Conservation (phyloP, 2,797 vertebrate species). For the Poecilia picta region DNA sequence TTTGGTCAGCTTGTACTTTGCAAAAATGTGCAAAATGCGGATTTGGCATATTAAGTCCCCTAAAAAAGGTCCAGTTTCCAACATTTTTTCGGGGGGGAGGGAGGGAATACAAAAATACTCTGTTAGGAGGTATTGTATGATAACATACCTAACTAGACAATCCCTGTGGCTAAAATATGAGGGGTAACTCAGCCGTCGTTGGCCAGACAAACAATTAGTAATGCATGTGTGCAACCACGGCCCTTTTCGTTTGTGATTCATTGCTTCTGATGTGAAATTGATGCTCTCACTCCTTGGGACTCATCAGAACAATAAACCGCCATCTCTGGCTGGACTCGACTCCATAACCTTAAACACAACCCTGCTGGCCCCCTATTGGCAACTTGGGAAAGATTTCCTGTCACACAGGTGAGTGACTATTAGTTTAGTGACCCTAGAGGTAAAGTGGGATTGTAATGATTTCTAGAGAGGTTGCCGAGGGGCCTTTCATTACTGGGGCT, state of each 20-base stretch:
- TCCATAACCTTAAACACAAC: constrained; percentile 79
- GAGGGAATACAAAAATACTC: too few relatives aligned
- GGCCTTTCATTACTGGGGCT: constrained; percentile 71
- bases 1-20: too few relatives aligned
- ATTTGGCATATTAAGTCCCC: too few relatives aligned
- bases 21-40: too few relatives aligned
- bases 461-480: constrained; percentile 70
- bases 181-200: background rate
- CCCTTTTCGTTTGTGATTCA: constrained; percentile 48
- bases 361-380: constrained; percentile 64
- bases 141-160: too few relatives aligned
- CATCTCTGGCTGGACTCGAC: constrained; percentile 64
- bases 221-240: constrained; percentile 15
- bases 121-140: too few relatives aligned
- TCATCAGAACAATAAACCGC: constrained; percentile 56
- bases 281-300: constrained; percentile 43
- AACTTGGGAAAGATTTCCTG: constrained; percentile 82
- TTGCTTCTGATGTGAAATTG: constrained; percentile 26
- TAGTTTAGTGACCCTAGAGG: constrained; percentile 80
- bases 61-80: too few relatives aligned
- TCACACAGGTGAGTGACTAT: constrained; percentile 84
- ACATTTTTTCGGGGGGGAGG: too few relatives aligned
- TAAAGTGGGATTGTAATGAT: constrained; percentile 76
- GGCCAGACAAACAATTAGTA: constrained; percentile 37
- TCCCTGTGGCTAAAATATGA: too few relatives aligned